These are phyloP conservation scores for Melipona bicolor DNA, from an alignment of 2,888 invertebrate species.

Conservation along the genomic window DNA sequence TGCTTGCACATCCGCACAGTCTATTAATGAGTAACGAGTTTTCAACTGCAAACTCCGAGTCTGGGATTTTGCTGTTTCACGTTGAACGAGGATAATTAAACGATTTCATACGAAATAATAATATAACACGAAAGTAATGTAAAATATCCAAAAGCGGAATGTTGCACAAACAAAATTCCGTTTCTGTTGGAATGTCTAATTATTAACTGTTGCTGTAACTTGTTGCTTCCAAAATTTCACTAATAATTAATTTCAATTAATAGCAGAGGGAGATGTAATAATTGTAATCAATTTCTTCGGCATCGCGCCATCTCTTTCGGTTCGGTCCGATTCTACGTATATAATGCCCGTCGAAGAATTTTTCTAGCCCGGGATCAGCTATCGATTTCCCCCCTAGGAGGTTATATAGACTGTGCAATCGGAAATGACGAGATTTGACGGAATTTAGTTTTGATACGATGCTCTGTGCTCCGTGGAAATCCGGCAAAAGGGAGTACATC, in stretches of 20 bases:
- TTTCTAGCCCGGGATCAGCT: not conserved
- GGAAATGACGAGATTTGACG: constrained; percentile 54
- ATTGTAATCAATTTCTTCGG: not conserved
- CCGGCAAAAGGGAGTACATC: constrained; percentile 42
- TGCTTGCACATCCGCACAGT: too few relatives aligned
- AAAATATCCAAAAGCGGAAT: too few relatives aligned
- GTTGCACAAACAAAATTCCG: too few relatives aligned
- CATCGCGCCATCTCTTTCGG: not conserved
- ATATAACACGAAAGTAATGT: too few relatives aligned
- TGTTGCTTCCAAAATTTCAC: not conserved
- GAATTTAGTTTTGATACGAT: constrained; percentile 50
- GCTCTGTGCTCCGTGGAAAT: constrained; percentile 36
- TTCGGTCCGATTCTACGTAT: not conserved
- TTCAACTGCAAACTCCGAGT: too few relatives aligned
- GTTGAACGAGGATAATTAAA: too few relatives aligned
- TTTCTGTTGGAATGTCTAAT: too few relatives aligned
- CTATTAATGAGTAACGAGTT: too few relatives aligned
- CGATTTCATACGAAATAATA: too few relatives aligned
- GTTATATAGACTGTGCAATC: constrained; percentile 24
- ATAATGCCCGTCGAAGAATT: not conserved
- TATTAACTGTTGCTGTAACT: not conserved
- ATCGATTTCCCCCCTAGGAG: constrained; percentile 15
- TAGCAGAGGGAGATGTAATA: too few relatives aligned
- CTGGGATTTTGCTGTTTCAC: too few relatives aligned
- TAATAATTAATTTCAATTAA: not conserved